A percentile compares a stretch with the other conserved stretches of the same genome.
Evolutionary conservation across 2,113 vertebrate genomes (phyloP).

Genomic region (Peromyscus maniculatus): DNA sequence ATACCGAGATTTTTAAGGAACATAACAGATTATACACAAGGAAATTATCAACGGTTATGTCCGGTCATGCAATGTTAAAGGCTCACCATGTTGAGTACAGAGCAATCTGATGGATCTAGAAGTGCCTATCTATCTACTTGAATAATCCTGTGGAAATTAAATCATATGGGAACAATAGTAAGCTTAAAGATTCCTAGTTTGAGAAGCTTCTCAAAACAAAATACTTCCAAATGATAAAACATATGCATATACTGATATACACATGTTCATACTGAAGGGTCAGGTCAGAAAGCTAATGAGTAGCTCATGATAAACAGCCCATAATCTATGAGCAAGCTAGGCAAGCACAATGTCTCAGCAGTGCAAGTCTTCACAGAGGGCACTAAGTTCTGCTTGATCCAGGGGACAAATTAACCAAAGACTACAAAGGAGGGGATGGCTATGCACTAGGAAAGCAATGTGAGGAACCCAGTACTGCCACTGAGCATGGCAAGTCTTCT

Average conservation of each 20-base stretch:
- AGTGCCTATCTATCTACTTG: slow-evolving; percentile 45
- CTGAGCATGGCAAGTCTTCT: background rate
- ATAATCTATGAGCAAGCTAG: slow-evolving; percentile 17
- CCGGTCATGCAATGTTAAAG: slow-evolving; percentile 19
- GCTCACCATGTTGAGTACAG: slow-evolving; percentile 2
- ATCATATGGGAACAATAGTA: slow-evolving; percentile 38
- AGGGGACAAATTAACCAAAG: background rate
- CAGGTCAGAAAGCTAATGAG: slow-evolving; percentile 35
- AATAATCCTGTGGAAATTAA: slow-evolving; percentile 55
- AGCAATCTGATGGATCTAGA: slow-evolving; percentile 48
- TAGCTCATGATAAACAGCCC: background rate
- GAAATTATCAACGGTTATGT: slow-evolving; percentile 56
- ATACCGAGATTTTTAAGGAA: background rate
- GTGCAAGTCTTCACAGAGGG: slow-evolving; percentile 23
- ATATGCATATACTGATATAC: background rate
- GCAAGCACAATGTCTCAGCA: slow-evolving; percentile 17
- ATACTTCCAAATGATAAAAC: slow-evolving; percentile 50
- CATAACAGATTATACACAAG: background rate
- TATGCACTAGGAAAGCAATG: background rate
- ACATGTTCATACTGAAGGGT: slow-evolving; percentile 26
- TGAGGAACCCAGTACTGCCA: background rate
- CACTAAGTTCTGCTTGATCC: background rate
- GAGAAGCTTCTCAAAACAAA: slow-evolving; percentile 54
- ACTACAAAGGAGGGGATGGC: background rate
- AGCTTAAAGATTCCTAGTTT: slow-evolving; percentile 32